Evolutionary conservation across 64 coral and sea anemone species (phyloP).

Genomic region (Acropora yongei): DNA sequence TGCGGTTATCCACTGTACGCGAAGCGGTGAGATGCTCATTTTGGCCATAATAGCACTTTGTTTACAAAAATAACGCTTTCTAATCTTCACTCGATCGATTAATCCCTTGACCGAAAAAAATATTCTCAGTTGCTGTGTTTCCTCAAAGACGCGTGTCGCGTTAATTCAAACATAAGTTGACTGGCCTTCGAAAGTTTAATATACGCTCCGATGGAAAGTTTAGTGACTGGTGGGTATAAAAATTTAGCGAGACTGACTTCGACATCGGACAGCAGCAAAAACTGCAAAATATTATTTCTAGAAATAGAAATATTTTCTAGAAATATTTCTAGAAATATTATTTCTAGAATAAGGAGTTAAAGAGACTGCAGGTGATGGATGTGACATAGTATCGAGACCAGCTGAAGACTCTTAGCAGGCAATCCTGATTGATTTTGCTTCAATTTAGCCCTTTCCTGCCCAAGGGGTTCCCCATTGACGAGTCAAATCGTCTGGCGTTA

Average conservation of each 20-base stretch:
- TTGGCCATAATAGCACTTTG: too few relatives aligned
- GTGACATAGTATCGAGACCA: not conserved
- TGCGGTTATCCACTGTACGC: too few relatives aligned
- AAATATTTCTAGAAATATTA: not conserved
- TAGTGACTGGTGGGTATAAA: not conserved
- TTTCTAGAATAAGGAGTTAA: not conserved
- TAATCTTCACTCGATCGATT: too few relatives aligned
- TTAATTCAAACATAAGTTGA: not conserved
- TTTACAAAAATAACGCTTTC: too few relatives aligned
- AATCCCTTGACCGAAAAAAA: too few relatives aligned
- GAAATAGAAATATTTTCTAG: too few relatives aligned
- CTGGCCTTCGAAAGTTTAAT: not conserved
- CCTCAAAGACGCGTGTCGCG: not conserved
- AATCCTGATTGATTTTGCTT: constrained; percentile 35
- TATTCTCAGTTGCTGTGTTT: too few relatives aligned
- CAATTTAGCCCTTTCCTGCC: not conserved
- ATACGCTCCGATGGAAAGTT: not conserved
- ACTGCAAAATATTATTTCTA: constrained; percentile 2
- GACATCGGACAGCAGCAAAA: not conserved
- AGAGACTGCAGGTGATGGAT: not conserved
- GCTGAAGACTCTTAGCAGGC: not conserved
- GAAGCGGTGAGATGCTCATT: too few relatives aligned
- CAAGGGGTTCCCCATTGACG: too few relatives aligned
- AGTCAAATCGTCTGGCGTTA: too few relatives aligned
- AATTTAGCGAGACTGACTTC: not conserved